Evolutionary conservation across 2,797 vertebrate genomes (phyloP).

Genomic region (Microcaecilia unicolor): DNA sequence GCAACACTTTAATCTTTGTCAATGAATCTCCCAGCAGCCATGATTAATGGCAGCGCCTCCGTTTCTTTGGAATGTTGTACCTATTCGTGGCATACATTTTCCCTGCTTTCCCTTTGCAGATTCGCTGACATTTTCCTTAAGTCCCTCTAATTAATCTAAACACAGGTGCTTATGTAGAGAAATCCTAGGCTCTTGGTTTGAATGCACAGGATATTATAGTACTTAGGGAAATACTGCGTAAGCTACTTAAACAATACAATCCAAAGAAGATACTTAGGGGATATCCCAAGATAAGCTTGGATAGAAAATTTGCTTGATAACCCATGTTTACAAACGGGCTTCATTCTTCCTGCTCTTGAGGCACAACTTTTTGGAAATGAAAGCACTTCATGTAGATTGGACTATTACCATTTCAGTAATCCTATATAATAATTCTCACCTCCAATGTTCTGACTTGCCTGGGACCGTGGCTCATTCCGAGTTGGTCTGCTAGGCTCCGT

Average conservation of each 20-base stretch:
- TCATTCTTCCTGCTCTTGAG: too few relatives aligned
- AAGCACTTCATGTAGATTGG: too few relatives aligned
- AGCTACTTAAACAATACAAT: conserved; percentile 25
- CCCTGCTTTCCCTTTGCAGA: conserved; percentile 54
- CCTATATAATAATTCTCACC: too few relatives aligned
- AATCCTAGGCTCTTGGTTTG: conserved; percentile 40
- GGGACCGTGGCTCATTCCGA: too few relatives aligned
- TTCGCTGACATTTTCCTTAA: conserved; percentile 64
- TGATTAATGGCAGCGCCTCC: conserved; percentile 77
- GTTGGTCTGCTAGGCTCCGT: too few relatives aligned
- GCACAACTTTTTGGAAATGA: too few relatives aligned
- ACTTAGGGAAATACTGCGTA: conserved; percentile 32
- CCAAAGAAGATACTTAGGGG: conserved; percentile 21
- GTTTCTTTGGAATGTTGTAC: conserved; percentile 68
- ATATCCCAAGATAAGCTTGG: conserved; percentile 36
- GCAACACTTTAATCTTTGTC: conserved; percentile 90
- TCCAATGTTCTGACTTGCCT: too few relatives aligned
- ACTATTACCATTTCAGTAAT: too few relatives aligned
- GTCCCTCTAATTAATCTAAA: conserved; percentile 57
- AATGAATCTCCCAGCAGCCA: conserved; percentile 74
- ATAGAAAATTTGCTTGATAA: conserved; percentile 31
- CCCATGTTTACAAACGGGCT: too few relatives aligned
- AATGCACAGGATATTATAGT: conserved; percentile 37
- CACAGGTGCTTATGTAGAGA: conserved; percentile 29
- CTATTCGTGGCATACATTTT: conserved; percentile 70